A percentile compares a stretch with the other conserved stretches of the same genome.
These are phyloP conservation scores for Hystrix cristata DNA, from an alignment of 2,113 vertebrate species.

Conservation along the genomic window DNA sequence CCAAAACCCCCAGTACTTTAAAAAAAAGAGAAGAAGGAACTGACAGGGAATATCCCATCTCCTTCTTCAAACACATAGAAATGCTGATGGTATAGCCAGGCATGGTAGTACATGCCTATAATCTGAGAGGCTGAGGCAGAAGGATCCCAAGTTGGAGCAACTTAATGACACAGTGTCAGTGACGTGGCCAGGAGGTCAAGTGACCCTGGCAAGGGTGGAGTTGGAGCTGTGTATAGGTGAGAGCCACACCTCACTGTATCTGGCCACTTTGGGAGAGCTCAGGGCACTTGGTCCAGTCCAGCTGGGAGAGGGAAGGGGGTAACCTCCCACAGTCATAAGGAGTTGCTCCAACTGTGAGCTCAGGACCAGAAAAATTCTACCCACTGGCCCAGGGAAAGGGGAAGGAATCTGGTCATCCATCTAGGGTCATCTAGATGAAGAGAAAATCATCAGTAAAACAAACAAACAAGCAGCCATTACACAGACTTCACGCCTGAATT, in stretches of 20 bases:
- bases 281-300: not conserved
- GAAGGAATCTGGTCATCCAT: not conserved
- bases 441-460: conserved; percentile 13
- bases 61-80: not conserved
- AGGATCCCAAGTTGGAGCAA: not conserved
- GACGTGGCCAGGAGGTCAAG: not conserved
- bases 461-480: not conserved
- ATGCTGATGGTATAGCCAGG: not conserved
- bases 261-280: not conserved
- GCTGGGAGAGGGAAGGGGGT: not conserved
- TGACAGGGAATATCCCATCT: not conserved
- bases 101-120: not conserved
- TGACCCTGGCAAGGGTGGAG: no score
- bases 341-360: not conserved
- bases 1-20: not conserved
- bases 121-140: not conserved
- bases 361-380: not conserved
- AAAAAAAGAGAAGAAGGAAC: not conserved
- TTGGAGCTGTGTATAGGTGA: not conserved
- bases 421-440: not conserved
- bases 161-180: not conserved
- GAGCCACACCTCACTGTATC: not conserved
- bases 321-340: not conserved
- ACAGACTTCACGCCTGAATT: not conserved
- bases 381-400: not conserved